A percentile compares a stretch with the other conserved stretches of the same genome.
phyloP scores from a whole-genome alignment of 2,113 vertebrate genomes.

The Falcunculus frontatus region DNA sequence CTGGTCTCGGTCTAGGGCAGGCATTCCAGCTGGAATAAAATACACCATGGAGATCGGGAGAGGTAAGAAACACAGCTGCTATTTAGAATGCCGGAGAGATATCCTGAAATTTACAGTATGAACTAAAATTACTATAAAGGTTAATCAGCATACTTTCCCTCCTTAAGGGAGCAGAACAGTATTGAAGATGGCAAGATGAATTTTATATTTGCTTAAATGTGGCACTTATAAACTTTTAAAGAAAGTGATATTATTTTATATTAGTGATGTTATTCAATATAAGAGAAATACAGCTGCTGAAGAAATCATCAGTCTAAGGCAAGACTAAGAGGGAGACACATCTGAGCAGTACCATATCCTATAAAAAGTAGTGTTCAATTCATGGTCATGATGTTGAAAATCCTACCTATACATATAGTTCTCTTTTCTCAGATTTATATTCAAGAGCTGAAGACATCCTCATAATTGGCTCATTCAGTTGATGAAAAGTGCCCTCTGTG shows the following conservation, averaged over 20 bases:
- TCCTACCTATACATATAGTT: not conserved
- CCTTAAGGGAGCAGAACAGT: not conserved
- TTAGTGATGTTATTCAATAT: not conserved
- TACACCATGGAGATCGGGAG: not conserved
- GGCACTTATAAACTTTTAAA: not conserved
- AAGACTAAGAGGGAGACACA: not conserved
- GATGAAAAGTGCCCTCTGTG: not conserved
- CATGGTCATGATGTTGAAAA: not conserved
- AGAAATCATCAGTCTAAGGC: not conserved
- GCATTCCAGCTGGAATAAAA: not conserved
- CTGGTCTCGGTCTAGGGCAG: not conserved
- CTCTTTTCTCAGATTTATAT: not conserved
- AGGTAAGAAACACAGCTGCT: not conserved
- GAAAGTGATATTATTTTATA: not conserved
- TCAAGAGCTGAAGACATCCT: not conserved
- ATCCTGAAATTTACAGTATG: not conserved
- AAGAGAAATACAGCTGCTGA: not conserved
- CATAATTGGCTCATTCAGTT: not conserved
- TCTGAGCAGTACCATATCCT: not conserved
- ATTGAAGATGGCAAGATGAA: not conserved
- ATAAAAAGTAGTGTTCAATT: not conserved
- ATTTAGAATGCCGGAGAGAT: not conserved
- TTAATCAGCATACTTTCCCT: not conserved
- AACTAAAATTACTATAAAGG: not conserved
- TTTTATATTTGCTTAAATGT: not conserved